Evolutionary conservation across 1,140 invertebrate species (phyloP), one percentile per base, ranked within the genome.

Genomic region (Heliconius melpomene): DNA sequence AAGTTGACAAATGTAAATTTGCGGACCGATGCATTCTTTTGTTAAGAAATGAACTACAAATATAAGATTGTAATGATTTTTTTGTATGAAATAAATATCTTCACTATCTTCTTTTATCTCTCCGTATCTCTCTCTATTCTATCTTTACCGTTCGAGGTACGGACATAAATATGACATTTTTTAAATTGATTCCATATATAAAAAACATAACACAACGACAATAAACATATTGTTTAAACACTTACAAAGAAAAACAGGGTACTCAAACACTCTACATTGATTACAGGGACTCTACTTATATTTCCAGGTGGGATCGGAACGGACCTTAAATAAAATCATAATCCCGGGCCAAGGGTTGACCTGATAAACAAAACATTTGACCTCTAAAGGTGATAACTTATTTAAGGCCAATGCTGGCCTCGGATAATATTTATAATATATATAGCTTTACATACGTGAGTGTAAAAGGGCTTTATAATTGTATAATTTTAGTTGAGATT

Each of bases 321-420:
- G 38, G n/a, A 50, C 38, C 75, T 57, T 72, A 79, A 79, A 79
- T 79, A 79, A 75, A 71, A 74, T 74, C 52, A 70, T 50, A 70
- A 72, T 36, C 29, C 46, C 74, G 79, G 79, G 74, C 73, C 8
- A 79, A 72, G 79, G 79, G 79, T 79, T 79, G 79, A 71, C 46
- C 79, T 72, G 79, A 79, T 79, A 79, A 79, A 76, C 79, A 79
- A 79, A 79, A 79, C 72, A 74, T 75, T 74, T 72, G 77, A 74
- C 38, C 52, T 72, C 70, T 46, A 75, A 74, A 79, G 74, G 77
- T 79, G 77, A 76, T 78, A 79, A 82, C 74, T 79, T 79, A 82
- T 82, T 82, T 76, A 79, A 60, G 70, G 66, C 40, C 36, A 38
- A 52, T 70, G 50, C 73, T 76, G 74, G 73, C 70, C 74, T 11